These are phyloP conservation scores for Heptranchias perlo DNA, from an alignment of 2,113 vertebrate species.

Conservation along the genomic window DNA sequence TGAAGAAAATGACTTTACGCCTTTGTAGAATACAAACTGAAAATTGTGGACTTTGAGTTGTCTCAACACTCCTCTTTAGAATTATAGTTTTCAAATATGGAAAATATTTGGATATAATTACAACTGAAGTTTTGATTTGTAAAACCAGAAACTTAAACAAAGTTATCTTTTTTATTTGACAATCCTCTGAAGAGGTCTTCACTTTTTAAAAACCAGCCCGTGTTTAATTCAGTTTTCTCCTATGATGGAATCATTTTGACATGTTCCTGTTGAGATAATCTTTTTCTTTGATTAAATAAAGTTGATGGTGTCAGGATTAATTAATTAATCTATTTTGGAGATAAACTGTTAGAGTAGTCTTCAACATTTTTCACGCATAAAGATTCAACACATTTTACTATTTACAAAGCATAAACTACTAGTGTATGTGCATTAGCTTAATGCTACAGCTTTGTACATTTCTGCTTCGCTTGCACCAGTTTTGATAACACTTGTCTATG, in stretches of 20 bases:
- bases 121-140: background rate
- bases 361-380: background rate
- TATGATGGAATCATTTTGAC: background rate
- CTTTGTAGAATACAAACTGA: background rate
- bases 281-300: conserved; percentile 5
- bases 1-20: background rate
- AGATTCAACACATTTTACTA: background rate
- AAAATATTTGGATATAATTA: background rate
- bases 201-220: background rate
- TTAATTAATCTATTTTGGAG: background rate
- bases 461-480: background rate
- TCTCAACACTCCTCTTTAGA: background rate
- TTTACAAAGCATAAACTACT: background rate
- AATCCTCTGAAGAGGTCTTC: background rate
- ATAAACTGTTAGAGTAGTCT: background rate
- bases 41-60: background rate
- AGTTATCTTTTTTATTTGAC: background rate
- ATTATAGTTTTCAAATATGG: background rate
- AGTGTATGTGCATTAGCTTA: background rate
- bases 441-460: background rate
- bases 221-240: background rate
- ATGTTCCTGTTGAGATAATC: background rate
- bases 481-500: background rate
- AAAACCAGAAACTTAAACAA: background rate
- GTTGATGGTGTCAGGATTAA: background rate